These are phyloP conservation scores for Enteromius trimaculatus DNA, from an alignment of 2,797 vertebrate genomes.

Conservation along the genomic window DNA sequence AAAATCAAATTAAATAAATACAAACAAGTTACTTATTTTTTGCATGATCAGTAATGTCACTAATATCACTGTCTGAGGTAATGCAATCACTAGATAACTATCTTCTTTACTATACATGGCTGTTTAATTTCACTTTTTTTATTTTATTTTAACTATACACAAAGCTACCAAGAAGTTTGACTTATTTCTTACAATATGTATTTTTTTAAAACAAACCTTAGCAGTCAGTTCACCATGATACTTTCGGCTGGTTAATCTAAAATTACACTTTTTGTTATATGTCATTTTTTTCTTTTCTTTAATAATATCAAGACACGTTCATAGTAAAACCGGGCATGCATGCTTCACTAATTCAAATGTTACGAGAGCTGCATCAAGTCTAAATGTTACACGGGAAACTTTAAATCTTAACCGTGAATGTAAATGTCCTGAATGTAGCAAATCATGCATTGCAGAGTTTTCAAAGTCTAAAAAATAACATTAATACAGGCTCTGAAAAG, in stretches of 20 bases:
- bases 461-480: neutral
- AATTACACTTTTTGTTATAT: neutral
- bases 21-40: neutral
- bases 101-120: neutral
- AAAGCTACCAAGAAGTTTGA: neutral
- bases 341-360: conserved; percentile 34
- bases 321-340: conserved; percentile 35
- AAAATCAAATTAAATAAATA: neutral
- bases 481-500: neutral
- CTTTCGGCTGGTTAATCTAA: neutral
- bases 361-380: conserved; percentile 20
- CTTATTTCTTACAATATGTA: neutral
- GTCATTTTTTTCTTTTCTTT: no score
- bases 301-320: conserved; percentile 6
- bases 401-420: neutral
- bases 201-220: neutral
- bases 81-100: neutral
- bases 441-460: neutral
- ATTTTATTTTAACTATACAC: neutral
- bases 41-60: neutral
- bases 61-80: neutral
- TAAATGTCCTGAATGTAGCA: neutral
- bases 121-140: neutral
- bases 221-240: neutral
- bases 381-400: neutral